A percentile compares a stretch with the other conserved stretches of the same genome.
These are phyloP conservation scores for Furcula furcula DNA, from an alignment of 2,888 invertebrate genomes.

Conservation along the genomic window DNA sequence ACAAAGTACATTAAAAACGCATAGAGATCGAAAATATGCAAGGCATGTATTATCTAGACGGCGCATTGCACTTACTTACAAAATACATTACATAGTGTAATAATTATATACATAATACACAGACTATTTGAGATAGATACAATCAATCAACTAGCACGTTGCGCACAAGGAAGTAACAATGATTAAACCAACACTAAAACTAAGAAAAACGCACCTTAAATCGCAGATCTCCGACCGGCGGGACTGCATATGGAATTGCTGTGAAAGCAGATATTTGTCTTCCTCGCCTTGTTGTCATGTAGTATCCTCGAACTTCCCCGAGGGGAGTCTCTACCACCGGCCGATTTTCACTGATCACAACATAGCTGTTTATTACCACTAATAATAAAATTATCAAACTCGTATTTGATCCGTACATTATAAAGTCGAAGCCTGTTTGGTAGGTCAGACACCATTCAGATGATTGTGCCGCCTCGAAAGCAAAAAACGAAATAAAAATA, in stretches of 20 bases:
- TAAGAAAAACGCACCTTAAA: conserved; percentile 80
- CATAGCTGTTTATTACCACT: conserved; percentile 16
- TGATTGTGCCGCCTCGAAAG: conserved; percentile 40
- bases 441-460: conserved; percentile 21
- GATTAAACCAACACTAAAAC: no score
- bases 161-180: no score
- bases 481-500: conserved; percentile 48
- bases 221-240: conserved; percentile 83
- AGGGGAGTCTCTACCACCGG: conserved; percentile 59
- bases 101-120: neutral
- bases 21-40: no score
- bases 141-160: neutral
- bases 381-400: conserved; percentile 11
- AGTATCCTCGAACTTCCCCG: conserved; percentile 80
- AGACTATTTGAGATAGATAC: neutral
- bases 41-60: no score
- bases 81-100: no score
- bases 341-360: conserved; percentile 34
- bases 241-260: conserved; percentile 84
- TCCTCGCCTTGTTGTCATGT: conserved; percentile 79
- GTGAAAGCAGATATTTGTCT: conserved; percentile 82
- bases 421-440: conserved; percentile 31
- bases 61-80: no score
- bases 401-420: conserved; percentile 10
- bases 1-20: no score